phyloP scores from a whole-genome alignment of 2,113 vertebrate genomes.

The Petaurus breviceps region DNA sequence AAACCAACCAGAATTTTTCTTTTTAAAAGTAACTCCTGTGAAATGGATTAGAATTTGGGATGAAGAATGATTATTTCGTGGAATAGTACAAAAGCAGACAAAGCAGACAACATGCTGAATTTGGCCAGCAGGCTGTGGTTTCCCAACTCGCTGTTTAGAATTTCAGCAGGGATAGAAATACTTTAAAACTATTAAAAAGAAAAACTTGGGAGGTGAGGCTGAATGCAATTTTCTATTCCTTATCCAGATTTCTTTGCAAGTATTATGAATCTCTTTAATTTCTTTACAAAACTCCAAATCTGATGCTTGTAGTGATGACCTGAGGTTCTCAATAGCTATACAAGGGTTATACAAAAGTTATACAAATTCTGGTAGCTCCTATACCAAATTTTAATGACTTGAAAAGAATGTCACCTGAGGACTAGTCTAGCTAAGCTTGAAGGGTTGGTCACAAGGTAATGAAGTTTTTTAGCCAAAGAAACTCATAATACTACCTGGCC shows the following conservation, averaged over 20 bases:
- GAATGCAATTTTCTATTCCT: background rate
- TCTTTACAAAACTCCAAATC: background rate
- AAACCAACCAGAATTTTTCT: background rate
- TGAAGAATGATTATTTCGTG: background rate
- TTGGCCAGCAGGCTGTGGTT: background rate
- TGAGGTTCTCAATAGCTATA: background rate
- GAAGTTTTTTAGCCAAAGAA: background rate
- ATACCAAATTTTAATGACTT: background rate
- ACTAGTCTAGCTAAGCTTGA: background rate
- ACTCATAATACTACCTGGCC: too few species aligned
- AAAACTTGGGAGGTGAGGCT: conserved; percentile 34
- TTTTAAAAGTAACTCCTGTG: background rate
- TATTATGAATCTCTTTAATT: conserved; percentile 18
- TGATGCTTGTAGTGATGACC: background rate
- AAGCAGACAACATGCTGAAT: background rate
- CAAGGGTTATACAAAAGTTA: background rate
- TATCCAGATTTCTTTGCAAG: conserved; percentile 56
- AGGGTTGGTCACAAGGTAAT: background rate
- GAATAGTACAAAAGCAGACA: background rate
- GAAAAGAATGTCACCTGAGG: background rate
- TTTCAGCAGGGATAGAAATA: conserved; percentile 30
- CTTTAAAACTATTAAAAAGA: background rate
- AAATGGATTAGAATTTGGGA: background rate
- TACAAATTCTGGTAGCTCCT: background rate
- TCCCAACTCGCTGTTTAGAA: conserved; percentile 31